Evolutionary conservation across 2,888 invertebrate species (phyloP).

Genomic region (Dasypolia templi): DNA sequence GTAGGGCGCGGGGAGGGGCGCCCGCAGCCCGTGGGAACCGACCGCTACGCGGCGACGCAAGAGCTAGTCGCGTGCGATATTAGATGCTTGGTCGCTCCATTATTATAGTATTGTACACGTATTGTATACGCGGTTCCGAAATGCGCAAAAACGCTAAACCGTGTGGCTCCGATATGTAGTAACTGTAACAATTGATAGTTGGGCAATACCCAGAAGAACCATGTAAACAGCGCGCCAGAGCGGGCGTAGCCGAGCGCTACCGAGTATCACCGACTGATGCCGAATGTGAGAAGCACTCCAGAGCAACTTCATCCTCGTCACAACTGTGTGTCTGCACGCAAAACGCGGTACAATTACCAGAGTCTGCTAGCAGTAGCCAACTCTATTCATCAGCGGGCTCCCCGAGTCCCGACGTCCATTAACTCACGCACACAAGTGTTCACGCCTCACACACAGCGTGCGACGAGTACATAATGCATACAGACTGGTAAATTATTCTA

Average conservation of each 20-base stretch:
- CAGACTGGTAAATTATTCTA: conserved; percentile 26
- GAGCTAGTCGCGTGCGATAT: conserved; percentile 6
- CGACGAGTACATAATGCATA: not conserved
- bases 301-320: not conserved
- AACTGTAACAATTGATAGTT: conserved; percentile 24
- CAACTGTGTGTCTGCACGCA: not conserved
- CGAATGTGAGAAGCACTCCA: not conserved
- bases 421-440: not conserved
- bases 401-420: not conserved
- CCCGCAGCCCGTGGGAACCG: conserved; percentile 34
- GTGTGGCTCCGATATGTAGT: conserved; percentile 27
- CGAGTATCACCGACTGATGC: not conserved
- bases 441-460: not conserved
- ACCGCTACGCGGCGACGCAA: no score
- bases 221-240: not conserved
- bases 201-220: conserved; percentile 46
- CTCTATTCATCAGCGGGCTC: not conserved
- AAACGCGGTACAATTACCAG: no score
- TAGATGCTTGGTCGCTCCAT: conserved; percentile 7
- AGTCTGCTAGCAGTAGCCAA: no score
- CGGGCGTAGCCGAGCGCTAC: not conserved
- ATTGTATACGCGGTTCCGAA: conserved; percentile 33
- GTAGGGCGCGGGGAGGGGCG: not conserved
- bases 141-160: conserved; percentile 39
- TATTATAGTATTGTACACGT: conserved; percentile 1